Evolutionary conservation across 1,140 invertebrate genomes (phyloP).

Genomic region (Archivesica marissinica): DNA sequence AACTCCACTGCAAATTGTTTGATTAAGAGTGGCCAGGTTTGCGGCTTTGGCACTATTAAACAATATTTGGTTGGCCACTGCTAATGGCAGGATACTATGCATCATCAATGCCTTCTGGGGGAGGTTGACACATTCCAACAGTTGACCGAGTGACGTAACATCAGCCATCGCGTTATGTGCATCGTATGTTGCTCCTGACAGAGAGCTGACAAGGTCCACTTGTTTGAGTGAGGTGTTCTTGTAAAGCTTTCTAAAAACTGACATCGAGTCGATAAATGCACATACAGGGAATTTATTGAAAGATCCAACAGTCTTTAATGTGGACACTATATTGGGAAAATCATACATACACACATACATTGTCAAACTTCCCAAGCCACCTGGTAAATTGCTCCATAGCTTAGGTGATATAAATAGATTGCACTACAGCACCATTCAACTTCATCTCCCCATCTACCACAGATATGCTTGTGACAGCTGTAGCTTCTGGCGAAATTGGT

Average conservation of each 20-base stretch:
- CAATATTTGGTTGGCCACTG: background rate
- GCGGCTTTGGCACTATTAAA: background rate
- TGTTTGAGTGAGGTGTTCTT: constrained; percentile 1
- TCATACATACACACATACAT: constrained; percentile 28
- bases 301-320: background rate
- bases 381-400: background rate
- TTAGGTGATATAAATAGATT: background rate
- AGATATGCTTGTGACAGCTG: background rate
- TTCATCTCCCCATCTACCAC: background rate
- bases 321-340: background rate
- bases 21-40: background rate
- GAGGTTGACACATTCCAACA: background rate
- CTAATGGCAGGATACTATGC: background rate
- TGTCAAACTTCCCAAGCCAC: background rate
- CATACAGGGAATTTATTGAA: constrained; percentile 8
- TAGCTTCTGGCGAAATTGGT: background rate
- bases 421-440: background rate
- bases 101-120: background rate
- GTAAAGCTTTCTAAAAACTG: constrained; percentile 28
- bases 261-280: constrained; percentile 14
- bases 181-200: constrained; percentile 5
- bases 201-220: background rate
- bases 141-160: constrained; percentile 2
- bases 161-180: constrained; percentile 46
- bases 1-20: background rate